Evolutionary conservation across 2,888 invertebrate genomes (phyloP), one percentile per base, ranked within the genome.

Genomic region (Rotaria macrura): DNA sequence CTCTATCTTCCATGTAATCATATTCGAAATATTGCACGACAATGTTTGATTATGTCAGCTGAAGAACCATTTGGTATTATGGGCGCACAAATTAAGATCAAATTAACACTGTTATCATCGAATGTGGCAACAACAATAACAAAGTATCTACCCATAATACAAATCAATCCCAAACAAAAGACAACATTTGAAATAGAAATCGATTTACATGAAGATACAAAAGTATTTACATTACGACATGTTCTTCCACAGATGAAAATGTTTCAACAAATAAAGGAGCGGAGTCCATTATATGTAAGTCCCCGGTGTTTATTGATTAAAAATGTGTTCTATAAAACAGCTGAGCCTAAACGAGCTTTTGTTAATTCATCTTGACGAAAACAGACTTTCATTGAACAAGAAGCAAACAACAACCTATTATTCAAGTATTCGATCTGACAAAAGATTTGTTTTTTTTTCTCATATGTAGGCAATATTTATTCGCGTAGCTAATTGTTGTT

Each of bases 51-150:
- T 38, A 74, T 74, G 74, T 25, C 74, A n/a, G 74, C 74, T 9
- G 74, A 74, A 74, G 74, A 74, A n/a, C 74, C 74, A 43, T 74
- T 74, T 74, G 74, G 74, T 38, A 74, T 74, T 23, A 38, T 40
- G 40, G 74, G 74, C 25, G 74, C 74, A 40, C 38, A 74, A n/a
- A 74, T 74, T 9, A 38, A 40, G 9, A 74, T 74, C 2, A 74
- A 74, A 74, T 29, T 74, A 25, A 40, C 43, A n/a, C 25, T 23
- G 43, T 12, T 74, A 43, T 74, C 43, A 43, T 4, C 20, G 1
- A 40, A 74, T 40, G 3, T 40, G 23, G 23, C 40, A 74, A 25
- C 20, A 23, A 43, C 38, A 40, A 43, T 9, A 40, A 43, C 38
- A 38, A 74, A 74, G 43, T 43, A 40, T 38, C 9, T 74, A 23